A percentile compares a stretch with the other conserved stretches of the same genome.
Evolutionary conservation across 2,797 vertebrate species (phyloP).

Genomic region (Pangasius djambal): DNA sequence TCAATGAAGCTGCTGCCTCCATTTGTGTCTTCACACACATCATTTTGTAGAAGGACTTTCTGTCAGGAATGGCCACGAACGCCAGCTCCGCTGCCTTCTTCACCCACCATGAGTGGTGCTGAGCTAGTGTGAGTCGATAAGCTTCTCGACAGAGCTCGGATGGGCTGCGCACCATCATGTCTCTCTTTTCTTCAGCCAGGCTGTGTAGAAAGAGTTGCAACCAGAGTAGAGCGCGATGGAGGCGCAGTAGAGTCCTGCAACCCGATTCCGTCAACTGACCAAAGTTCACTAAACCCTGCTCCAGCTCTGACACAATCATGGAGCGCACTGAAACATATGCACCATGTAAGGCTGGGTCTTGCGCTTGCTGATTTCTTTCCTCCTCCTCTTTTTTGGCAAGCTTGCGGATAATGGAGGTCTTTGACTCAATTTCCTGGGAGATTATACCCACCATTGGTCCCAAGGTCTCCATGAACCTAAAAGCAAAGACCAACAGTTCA

Average conservation of each 20-base stretch:
- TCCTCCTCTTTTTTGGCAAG: constrained; percentile 65
- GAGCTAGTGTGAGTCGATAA: constrained; percentile 77
- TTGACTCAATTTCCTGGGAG: constrained; percentile 80
- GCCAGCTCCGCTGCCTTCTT: constrained; percentile 80
- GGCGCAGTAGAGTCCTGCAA: constrained; percentile 79
- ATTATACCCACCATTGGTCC: constrained; percentile 85
- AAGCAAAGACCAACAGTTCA: neutral
- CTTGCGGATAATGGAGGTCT: constrained; percentile 79
- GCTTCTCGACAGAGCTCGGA: constrained; percentile 81
- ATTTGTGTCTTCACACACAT: constrained; percentile 74
- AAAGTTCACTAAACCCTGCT: constrained; percentile 74
- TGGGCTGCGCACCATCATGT: constrained; percentile 65
- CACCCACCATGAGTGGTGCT: constrained; percentile 82
- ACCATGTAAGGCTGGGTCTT: neutral
- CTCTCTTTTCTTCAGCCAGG: constrained; percentile 66
- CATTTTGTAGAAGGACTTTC: constrained; percentile 76
- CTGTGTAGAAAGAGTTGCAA: constrained; percentile 83
- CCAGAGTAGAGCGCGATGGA: constrained; percentile 86
- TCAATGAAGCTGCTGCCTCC: constrained; percentile 67
- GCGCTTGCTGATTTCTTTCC: neutral
- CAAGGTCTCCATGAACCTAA: constrained; percentile 83
- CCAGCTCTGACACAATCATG: constrained; percentile 79
- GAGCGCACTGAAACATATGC: constrained; percentile 77
- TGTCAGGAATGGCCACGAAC: constrained; percentile 82
- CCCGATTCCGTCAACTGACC: constrained; percentile 72